Evolutionary conservation across 2,888 invertebrate species (phyloP).

Genomic region (Chaitophorus viminalis): DNA sequence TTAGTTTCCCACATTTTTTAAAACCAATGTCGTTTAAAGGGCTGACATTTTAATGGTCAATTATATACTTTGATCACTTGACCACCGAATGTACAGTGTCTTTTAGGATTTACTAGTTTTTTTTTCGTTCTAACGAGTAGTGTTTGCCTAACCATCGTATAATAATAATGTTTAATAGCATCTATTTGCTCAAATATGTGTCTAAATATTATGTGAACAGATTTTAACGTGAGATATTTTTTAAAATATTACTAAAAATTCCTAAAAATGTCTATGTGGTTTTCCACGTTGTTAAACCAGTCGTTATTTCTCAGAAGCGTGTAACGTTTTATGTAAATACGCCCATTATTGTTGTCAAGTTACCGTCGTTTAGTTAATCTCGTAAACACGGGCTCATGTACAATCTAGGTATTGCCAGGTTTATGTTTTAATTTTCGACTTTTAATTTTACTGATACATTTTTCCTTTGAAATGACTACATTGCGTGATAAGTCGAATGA

Average conservation of each 20-base stretch:
- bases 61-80: neutral
- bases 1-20: neutral
- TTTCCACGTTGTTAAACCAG: conserved; percentile 8
- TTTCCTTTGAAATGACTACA: neutral
- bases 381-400: conserved; percentile 17
- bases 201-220: neutral
- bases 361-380: conserved; percentile 44
- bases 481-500: conserved; percentile 37
- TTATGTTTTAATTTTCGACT: conserved; percentile 28
- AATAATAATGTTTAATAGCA: too few species aligned
- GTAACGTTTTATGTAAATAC: conserved; percentile 32
- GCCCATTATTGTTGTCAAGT: conserved; percentile 26
- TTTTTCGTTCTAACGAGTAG: neutral
- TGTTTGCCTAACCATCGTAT: neutral
- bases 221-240: neutral
- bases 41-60: neutral
- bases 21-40: neutral
- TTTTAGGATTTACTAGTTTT: neutral
- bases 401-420: neutral
- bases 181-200: neutral
- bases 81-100: neutral
- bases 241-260: conserved; percentile 7
- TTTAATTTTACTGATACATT: neutral
- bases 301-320: neutral
- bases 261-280: neutral